Evolutionary conservation across 2,113 vertebrate species (phyloP), one percentile per base, ranked within the genome.

Genomic region (Larimichthys polyactis): DNA sequence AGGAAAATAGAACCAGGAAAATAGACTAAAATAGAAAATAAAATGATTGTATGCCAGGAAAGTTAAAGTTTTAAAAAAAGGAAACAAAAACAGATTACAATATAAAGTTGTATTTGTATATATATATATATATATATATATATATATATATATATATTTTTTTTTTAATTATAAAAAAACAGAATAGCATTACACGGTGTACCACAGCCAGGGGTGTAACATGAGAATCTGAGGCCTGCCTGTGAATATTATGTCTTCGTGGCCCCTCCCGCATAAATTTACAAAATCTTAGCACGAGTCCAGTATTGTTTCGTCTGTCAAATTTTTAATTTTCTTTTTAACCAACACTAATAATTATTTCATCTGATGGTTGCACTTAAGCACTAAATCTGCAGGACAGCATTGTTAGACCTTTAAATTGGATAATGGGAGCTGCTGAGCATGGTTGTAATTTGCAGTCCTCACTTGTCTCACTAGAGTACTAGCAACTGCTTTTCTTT

Each of bases 401-500:
- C 19, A 1, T 60, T 63, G 48, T 60, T 52, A 12, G 11, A 54
- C 43, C 20, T 49, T 17, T 59, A 52, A 43, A 59, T 58, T 51
- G 66, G 60, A 58, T 71, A 77, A 77, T 27, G 8, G 17, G 51
- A 51, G n/a, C 7, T 65, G 65, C 76, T 77, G 22, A 71, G 43
- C 44, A 8, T 36, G 49, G 40, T 40, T 20, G 51, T 51, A 82
- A 76, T 82, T 27, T 63, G 59, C 27, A 59, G 19, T n/a, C 51
- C 40, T 71, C 43, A 49, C 48, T 16, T n/a, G 4, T 74, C 57
- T 17, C 22, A 24, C 75, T 51, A 17, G 40, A 78, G 24, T 48
- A 15, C 74, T 58, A 59, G 58, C 20, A 36, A 49, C 40, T 32
- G 49, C 43, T 1, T 84, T 8, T 40, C 36, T 40, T 40, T 40